phyloP scores from a whole-genome alignment of 2,113 vertebrate genomes.

The Alligator mississippiensis region DNA sequence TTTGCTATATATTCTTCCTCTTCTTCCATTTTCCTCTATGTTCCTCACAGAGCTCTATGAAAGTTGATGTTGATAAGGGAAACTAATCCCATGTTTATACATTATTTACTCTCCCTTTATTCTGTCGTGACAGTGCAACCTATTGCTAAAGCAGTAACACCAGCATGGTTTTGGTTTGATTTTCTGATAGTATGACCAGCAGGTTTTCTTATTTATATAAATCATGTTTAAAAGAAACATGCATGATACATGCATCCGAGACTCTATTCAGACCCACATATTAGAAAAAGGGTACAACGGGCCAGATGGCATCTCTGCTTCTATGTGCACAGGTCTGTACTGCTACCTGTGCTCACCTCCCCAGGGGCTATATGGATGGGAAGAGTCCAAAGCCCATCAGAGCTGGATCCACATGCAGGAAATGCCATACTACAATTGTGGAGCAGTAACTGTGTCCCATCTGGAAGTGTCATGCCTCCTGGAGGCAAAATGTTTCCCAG shows the following conservation, averaged over 20 bases:
- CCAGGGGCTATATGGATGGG: neutral
- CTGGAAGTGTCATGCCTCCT: neutral
- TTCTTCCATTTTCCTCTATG: conserved; percentile 14
- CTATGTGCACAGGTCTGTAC: neutral
- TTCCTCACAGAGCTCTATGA: neutral
- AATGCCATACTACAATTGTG: neutral
- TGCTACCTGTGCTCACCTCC: rapidly evolving
- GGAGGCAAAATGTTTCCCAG: neutral
- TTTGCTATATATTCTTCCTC: conserved; percentile 12
- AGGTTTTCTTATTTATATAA: conserved; percentile 1
- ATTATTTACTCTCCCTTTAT: conserved; percentile 30
- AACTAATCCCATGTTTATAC: too few species aligned
- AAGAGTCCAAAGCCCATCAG: neutral
- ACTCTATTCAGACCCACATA: neutral
- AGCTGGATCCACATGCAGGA: rapidly evolving
- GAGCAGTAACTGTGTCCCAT: neutral
- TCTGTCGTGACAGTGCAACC: conserved; percentile 26
- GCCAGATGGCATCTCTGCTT: neutral
- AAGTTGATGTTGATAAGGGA: conserved; percentile 8
- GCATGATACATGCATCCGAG: neutral
- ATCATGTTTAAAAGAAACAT: neutral
- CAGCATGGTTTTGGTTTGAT: neutral
- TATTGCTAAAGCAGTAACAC: conserved; percentile 25
- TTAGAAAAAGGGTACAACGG: neutral
- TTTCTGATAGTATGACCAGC: neutral